Percentiles rank a stretch among this genome's conserved stretches.
These are phyloP conservation scores for Criorhina ranunculi DNA, from an alignment of 2,888 invertebrate genomes.

Conservation along the genomic window DNA sequence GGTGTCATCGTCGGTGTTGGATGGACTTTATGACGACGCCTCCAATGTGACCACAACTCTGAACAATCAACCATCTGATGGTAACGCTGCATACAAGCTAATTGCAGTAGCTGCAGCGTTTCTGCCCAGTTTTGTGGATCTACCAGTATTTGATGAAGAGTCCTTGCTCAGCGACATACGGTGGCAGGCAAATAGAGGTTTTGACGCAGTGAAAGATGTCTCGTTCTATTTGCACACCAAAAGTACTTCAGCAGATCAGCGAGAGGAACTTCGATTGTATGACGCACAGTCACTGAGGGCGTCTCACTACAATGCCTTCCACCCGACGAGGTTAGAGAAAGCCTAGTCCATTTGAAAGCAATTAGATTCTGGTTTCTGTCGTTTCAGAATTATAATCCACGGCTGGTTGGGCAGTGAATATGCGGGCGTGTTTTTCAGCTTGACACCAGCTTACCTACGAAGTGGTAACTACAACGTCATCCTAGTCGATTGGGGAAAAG, in stretches of 20 bases:
- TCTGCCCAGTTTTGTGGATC: slow-evolving; percentile 11
- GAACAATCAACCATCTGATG: not conserved
- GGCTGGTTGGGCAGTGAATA: slow-evolving; percentile 82
- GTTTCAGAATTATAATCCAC: slow-evolving; percentile 81
- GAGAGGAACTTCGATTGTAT: slow-evolving; percentile 80
- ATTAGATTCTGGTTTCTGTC: not conserved
- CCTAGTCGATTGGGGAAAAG: slow-evolving; percentile 83
- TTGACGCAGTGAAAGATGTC: slow-evolving; percentile 55
- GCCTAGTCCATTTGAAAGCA: not conserved
- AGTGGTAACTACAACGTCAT: slow-evolving; percentile 80
- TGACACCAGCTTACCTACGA: slow-evolving; percentile 81
- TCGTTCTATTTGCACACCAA: slow-evolving; percentile 55
- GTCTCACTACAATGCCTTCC: slow-evolving; percentile 82
- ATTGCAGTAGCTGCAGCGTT: slow-evolving; percentile 10
- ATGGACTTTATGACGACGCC: not conserved
- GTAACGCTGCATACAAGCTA: slow-evolving; percentile 10
- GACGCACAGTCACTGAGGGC: slow-evolving; percentile 80
- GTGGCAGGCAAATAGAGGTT: slow-evolving; percentile 17
- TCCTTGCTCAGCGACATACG: slow-evolving; percentile 3
- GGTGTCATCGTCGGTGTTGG: slow-evolving; percentile 12
- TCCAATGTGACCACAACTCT: not conserved
- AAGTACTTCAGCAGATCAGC: slow-evolving; percentile 17
- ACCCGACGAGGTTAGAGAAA: slow-evolving; percentile 82
- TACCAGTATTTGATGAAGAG: not conserved
- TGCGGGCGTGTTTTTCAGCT: slow-evolving; percentile 79